Evolutionary conservation across 2,888 invertebrate genomes (phyloP).

Genomic region (Sisyra nigra): DNA sequence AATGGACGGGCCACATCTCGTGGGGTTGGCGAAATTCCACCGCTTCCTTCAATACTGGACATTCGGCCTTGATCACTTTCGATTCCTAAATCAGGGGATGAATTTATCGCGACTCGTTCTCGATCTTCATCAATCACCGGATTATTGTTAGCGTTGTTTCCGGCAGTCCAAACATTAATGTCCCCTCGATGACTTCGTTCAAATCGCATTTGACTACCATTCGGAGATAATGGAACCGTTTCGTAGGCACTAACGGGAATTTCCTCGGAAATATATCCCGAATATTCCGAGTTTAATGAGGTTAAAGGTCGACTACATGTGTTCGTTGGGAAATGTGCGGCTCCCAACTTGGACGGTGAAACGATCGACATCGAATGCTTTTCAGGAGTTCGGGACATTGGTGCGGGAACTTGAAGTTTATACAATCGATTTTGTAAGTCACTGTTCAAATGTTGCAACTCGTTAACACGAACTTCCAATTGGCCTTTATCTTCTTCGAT

Average conservation of each 20-base stretch:
- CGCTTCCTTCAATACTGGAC: slow-evolving; percentile 43
- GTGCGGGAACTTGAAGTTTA: slow-evolving; percentile 17
- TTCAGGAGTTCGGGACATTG: slow-evolving; percentile 11
- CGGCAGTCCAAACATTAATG: no score
- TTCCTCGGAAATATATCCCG: slow-evolving; percentile 31
- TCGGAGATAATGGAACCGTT: slow-evolving; percentile 7
- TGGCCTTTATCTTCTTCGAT: background rate
- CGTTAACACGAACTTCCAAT: slow-evolving; percentile 16
- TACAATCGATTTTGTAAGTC: slow-evolving; percentile 24
- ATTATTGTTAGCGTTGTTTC: slow-evolving; percentile 6
- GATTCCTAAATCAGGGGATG: slow-evolving; percentile 80
- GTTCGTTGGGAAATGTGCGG: slow-evolving; percentile 6
- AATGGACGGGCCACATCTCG: slow-evolving; percentile 19
- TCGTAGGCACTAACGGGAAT: slow-evolving; percentile 18
- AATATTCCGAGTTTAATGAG: slow-evolving; percentile 22
- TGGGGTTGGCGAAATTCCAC: slow-evolving; percentile 22
- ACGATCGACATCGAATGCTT: slow-evolving; percentile 13
- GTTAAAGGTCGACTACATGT: slow-evolving; percentile 8
- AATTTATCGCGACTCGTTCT: slow-evolving; percentile 27
- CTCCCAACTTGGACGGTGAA: background rate
- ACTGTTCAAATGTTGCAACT: slow-evolving; percentile 25
- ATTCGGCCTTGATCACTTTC: slow-evolving; percentile 61
- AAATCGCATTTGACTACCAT: slow-evolving; percentile 7
- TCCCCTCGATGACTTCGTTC: background rate
- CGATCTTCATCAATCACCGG: slow-evolving; percentile 14